Percentiles rank a stretch among this genome's conserved stretches.
Conservation (phyloP, 1,140 invertebrate species). For the Aphelinus atriplicis region DNA sequence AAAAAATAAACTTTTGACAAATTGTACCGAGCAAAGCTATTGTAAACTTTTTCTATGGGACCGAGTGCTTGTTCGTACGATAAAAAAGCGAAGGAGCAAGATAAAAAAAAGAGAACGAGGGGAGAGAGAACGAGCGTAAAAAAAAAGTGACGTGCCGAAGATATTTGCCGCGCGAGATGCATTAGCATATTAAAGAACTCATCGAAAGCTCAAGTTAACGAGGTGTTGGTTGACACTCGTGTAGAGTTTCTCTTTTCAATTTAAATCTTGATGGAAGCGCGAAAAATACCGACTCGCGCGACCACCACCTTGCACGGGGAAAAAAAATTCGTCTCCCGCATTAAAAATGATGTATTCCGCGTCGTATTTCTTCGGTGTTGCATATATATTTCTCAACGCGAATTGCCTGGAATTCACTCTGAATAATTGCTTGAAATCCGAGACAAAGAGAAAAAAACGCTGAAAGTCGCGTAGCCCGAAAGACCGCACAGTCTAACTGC, state of each 20-base stretch:
- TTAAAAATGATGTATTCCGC: too few relatives aligned
- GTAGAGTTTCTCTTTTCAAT: too few relatives aligned
- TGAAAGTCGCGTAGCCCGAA: too few relatives aligned
- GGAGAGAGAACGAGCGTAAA: background rate
- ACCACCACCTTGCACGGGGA: too few relatives aligned
- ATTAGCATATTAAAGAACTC: constrained; percentile 39
- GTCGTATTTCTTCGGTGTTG: background rate
- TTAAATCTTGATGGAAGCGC: too few relatives aligned
- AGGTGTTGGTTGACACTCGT: background rate
- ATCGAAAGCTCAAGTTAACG: constrained; percentile 20
- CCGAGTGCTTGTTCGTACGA: background rate
- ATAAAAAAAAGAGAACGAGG: background rate
- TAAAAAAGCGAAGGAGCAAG: background rate
- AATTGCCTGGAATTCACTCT: background rate
- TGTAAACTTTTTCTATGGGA: constrained; percentile 13
- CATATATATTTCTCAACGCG: too few relatives aligned
- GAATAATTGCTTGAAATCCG: too few relatives aligned
- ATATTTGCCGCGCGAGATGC: constrained; percentile 8
- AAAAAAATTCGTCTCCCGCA: too few relatives aligned
- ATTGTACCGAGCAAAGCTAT: background rate
- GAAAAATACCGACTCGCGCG: too few relatives aligned
- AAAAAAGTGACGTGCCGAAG: constrained; percentile 14
- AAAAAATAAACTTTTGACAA: background rate
- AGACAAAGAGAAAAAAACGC: too few relatives aligned
- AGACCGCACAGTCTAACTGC: too few relatives aligned